Evolutionary conservation across 2,888 invertebrate species (phyloP), one percentile per base, ranked within the genome.

Genomic region (Dioctria rufipes): DNA sequence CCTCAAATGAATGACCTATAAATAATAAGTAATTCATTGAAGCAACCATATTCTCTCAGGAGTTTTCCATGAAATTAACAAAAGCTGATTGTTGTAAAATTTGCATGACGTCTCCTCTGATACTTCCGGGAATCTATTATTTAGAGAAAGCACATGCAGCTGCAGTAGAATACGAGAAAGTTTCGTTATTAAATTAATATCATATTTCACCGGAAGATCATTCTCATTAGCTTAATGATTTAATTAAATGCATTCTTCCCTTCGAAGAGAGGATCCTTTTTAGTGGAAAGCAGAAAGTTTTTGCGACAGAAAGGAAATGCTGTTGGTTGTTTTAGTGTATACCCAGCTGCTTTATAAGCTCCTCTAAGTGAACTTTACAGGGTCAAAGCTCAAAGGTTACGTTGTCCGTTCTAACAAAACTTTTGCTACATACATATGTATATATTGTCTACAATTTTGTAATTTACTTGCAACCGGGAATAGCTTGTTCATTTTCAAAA

Each of bases 61-160:
- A 42, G 40, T 40, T 11, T 42, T 65, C 65, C 65, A 39, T 42
- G 40, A 40, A 65, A 65, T 65, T 65, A 65, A 65, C 65, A 65
- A 65, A 65, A 65, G 65, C 65, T 65, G 65, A 65, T 65, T 65
- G 65, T 65, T 65, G 65, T 65, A 65, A 65, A 65, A 65, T 65
- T 65, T 65, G 65, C 65, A 65, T 65, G 65, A 42, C 40, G 65
- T 65, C 40, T 40, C 13, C 5, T 40, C 40, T 58, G 6, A 4
- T 39, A 11, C 65, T 65, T 65, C 65, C 65, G 65, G 5, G 11
- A 9, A 13, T n/a, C 51, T 42, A 65, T 65, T 65, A 42, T 65
- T 65, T 65, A 42, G 40, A 25, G 25, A 25, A 25, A 25, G 25
- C 25, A 25, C 25, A 25, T 39, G 37, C 2, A 39, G 61, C 37